Percentiles rank a stretch among this genome's conserved stretches.
These are phyloP conservation scores for Pholis gunnellus DNA, from an alignment of 2,113 vertebrate species.

Conservation along the genomic window DNA sequence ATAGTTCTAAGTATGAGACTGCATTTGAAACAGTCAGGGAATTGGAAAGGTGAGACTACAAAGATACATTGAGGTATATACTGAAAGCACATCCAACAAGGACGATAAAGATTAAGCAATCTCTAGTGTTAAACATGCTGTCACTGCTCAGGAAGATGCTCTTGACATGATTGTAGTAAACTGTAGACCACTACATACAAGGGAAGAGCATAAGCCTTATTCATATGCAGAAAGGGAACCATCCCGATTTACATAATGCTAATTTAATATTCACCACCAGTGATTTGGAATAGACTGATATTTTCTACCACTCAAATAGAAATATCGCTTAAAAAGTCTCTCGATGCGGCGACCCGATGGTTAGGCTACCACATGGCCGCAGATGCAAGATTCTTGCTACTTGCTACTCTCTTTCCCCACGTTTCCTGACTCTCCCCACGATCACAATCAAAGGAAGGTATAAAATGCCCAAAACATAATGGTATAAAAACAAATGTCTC, in stretches of 20 bases:
- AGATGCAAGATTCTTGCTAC: too few species aligned
- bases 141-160: not conserved
- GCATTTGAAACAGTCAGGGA: not conserved
- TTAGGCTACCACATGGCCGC: not conserved
- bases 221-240: conserved; percentile 36
- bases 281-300: conserved; percentile 21
- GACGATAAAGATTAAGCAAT: conserved; percentile 10
- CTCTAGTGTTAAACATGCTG: not conserved
- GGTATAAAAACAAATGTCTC: too few species aligned
- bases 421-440: too few species aligned
- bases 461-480: too few species aligned
- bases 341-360: not conserved
- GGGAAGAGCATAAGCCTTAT: conserved; percentile 30
- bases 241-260: conserved; percentile 21
- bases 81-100: conserved; percentile 4
- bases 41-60: not conserved
- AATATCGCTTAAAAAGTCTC: conserved; percentile 17
- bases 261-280: conserved; percentile 43
- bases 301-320: conserved; percentile 33
- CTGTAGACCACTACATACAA: conserved; percentile 6
- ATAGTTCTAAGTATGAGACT: conserved; percentile 15
- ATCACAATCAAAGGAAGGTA: too few species aligned
- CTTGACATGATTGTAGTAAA: conserved; percentile 18
- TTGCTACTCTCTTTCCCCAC: too few species aligned
- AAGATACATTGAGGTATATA: not conserved